Evolutionary conservation across 2,888 invertebrate species (phyloP).

Genomic region (Leptinotarsa juncta): DNA sequence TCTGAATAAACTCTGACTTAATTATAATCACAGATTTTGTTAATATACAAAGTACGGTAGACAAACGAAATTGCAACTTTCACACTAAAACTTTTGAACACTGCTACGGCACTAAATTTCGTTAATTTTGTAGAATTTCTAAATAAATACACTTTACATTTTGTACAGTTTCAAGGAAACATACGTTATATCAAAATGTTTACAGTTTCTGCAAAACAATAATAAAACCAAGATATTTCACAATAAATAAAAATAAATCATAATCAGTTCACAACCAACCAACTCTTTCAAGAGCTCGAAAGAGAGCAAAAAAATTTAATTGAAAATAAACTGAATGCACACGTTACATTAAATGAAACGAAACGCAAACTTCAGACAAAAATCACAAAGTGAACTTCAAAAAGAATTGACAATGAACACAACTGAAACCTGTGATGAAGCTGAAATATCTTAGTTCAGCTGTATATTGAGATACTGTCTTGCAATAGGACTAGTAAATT

Average conservation of each 20-base stretch:
- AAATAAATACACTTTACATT: conserved; percentile 32
- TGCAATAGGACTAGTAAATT: conserved; percentile 4
- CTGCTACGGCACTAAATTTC: neutral
- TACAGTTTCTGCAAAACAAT: neutral
- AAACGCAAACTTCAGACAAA: neutral
- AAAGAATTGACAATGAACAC: neutral
- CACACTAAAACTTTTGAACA: conserved; percentile 17
- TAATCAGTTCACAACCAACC: neutral
- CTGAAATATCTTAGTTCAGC: conserved; percentile 5
- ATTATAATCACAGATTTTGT: conserved; percentile 52
- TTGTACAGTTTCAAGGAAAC: conserved; percentile 35
- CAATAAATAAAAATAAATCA: neutral
- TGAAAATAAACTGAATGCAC: neutral
- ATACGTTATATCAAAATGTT: neutral
- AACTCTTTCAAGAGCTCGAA: conserved; percentile 6
- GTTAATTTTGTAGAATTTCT: conserved; percentile 15
- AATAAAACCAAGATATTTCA: neutral
- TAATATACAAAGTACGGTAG: conserved; percentile 31
- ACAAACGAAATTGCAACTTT: conserved; percentile 25
- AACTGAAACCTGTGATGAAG: neutral
- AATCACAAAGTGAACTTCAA: neutral
- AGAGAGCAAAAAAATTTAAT: neutral
- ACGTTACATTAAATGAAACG: neutral
- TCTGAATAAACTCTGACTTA: conserved; percentile 45
- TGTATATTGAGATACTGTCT: neutral